phyloP scores from a whole-genome alignment of 2,797 vertebrate genomes.

The Sparidentex hasta region DNA sequence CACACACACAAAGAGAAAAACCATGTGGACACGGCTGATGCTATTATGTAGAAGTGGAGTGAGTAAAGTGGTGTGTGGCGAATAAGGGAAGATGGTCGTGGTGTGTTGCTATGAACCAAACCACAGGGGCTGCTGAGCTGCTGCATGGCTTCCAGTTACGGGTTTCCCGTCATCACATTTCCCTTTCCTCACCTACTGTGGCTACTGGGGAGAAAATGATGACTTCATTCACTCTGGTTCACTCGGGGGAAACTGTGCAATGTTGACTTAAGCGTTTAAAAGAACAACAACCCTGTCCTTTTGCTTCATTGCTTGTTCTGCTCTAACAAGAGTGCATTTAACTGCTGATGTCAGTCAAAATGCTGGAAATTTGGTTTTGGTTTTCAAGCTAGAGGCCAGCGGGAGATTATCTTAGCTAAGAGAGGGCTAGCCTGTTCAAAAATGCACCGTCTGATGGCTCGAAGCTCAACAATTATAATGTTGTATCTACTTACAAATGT shows the following conservation, averaged over 20 bases:
- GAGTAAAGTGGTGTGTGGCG: conserved; percentile 20
- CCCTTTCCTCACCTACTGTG: conserved; percentile 38
- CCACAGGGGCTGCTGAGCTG: conserved; percentile 23
- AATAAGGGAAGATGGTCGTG: conserved; percentile 37
- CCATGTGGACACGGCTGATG: conserved; percentile 19
- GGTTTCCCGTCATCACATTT: conserved; percentile 60
- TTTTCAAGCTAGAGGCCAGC: neutral
- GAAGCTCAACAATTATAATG: neutral
- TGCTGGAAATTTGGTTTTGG: neutral
- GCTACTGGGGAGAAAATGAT: conserved; percentile 27
- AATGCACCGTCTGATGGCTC: neutral
- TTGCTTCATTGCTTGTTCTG: neutral
- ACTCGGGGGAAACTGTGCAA: neutral
- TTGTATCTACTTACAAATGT: neutral
- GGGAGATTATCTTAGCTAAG: neutral
- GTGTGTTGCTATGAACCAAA: conserved; percentile 23
- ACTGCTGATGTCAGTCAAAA: neutral
- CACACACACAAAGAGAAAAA: conserved; percentile 9
- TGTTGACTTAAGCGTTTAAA: neutral
- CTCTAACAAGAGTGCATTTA: neutral
- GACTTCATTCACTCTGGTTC: neutral
- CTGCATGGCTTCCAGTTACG: conserved; percentile 28
- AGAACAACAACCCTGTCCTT: neutral
- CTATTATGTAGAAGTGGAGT: conserved; percentile 18
- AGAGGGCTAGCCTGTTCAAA: neutral